Percentiles rank a stretch among this genome's conserved stretches.
Conservation (phyloP, 2,888 invertebrate genomes). For the Stictocephala bisonia region DNA sequence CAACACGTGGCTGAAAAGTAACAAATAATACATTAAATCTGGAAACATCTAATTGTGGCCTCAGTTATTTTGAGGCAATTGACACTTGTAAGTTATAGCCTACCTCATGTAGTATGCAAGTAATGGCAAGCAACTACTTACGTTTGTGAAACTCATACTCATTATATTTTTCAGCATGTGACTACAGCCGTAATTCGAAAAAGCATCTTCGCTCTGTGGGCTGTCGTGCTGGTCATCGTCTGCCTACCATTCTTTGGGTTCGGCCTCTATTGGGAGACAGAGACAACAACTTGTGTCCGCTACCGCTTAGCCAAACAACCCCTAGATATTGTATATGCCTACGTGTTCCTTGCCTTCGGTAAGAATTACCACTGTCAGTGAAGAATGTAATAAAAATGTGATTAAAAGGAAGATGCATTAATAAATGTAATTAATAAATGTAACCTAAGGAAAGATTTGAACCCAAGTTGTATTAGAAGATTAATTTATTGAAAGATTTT, state of each 20-base stretch:
- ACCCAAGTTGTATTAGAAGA: no score
- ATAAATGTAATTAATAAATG: no score
- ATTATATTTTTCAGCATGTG: slow-evolving; percentile 80
- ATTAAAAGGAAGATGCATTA: no score
- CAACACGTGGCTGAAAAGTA: no score
- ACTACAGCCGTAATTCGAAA: slow-evolving; percentile 81
- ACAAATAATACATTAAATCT: no score
- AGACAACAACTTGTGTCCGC: slow-evolving; percentile 70
- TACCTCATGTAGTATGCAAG: background rate
- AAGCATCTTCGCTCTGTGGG: slow-evolving; percentile 77
- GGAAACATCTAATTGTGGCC: background rate
- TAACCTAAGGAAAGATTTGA: no score
- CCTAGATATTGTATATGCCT: slow-evolving; percentile 78
- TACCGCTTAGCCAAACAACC: slow-evolving; percentile 77
- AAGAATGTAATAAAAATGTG: no score
- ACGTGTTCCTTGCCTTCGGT: slow-evolving; percentile 82
- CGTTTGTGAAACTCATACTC: slow-evolving; percentile 54
- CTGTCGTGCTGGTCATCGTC: slow-evolving; percentile 76
- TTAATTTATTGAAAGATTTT: no score
- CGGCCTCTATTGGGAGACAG: slow-evolving; percentile 76
- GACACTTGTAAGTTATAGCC: no score
- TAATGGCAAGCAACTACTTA: background rate
- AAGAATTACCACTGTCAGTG: no score
- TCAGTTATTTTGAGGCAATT: background rate
- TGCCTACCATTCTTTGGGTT: slow-evolving; percentile 81